Conservation (phyloP, 1,140 invertebrate species). For the Tenebrio molitor region DNA sequence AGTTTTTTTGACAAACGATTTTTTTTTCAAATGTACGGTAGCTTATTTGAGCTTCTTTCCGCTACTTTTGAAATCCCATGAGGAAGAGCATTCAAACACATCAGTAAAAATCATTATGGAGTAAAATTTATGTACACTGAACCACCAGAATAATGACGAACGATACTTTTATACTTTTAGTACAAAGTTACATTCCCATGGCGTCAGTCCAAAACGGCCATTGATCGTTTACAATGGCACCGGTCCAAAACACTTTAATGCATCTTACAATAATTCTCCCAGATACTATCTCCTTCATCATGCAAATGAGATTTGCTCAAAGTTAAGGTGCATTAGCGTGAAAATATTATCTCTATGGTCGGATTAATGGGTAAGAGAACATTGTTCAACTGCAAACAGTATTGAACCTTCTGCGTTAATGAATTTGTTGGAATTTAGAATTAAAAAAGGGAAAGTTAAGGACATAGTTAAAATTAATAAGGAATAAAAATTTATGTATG, state of each 20-base stretch:
- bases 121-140: conserved; percentile 19
- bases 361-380: not conserved
- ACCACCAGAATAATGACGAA: conserved; percentile 24
- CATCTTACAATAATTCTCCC: conserved; percentile 28
- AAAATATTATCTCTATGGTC: conserved; percentile 27
- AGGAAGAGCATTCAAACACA: conserved; percentile 2
- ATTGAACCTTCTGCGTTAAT: no score
- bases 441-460: no score
- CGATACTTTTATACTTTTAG: conserved; percentile 30
- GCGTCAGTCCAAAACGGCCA: conserved; percentile 18
- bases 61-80: conserved; percentile 10
- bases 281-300: conserved; percentile 30
- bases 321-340: conserved; percentile 33
- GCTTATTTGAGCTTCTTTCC: no score
- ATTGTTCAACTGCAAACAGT: not conserved
- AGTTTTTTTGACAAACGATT: no score
- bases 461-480: no score
- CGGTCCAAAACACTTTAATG: conserved; percentile 35
- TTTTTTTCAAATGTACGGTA: no score
- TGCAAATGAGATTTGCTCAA: conserved; percentile 29
- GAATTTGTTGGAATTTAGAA: no score
- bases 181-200: conserved; percentile 17
- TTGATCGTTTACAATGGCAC: conserved; percentile 35
- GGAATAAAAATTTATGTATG: no score
- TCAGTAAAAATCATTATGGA: conserved; percentile 10